A percentile compares a stretch with the other conserved stretches of the same genome.
Conservation (phyloP, 2,113 vertebrate genomes). For the Dromas ardeola region DNA sequence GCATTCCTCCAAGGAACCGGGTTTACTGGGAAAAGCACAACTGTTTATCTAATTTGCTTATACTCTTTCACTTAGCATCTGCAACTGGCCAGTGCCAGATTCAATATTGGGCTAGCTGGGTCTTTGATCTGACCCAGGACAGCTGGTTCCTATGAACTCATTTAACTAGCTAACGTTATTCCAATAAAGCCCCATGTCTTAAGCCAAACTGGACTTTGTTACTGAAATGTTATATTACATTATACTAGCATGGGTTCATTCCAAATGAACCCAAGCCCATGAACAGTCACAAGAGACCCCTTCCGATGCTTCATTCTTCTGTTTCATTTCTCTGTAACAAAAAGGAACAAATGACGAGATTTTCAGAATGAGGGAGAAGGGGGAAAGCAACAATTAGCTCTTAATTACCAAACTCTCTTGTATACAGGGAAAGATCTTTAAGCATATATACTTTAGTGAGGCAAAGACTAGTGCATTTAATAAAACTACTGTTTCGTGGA, state of each 20-base stretch:
- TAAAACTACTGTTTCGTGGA: not conserved
- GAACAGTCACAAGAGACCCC: rapidly evolving
- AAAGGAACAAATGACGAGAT: not conserved
- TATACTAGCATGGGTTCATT: not conserved
- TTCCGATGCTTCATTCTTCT: not conserved
- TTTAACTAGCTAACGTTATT: not conserved
- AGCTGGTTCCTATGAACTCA: not conserved
- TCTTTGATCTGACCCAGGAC: not conserved
- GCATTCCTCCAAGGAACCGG: not conserved
- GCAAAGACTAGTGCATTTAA: not conserved
- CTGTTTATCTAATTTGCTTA: not conserved
- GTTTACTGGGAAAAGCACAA: not conserved
- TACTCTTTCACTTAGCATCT: not conserved
- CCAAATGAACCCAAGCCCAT: not conserved
- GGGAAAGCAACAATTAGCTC: not conserved
- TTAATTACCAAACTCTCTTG: not conserved
- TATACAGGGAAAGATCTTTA: not conserved
- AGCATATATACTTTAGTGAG: not conserved
- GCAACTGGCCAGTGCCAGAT: not conserved
- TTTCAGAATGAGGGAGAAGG: not conserved
- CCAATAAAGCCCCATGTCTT: not conserved
- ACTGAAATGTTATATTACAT: not conserved
- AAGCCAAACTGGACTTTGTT: not conserved
- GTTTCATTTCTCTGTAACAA: not conserved
- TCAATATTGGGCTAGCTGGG: not conserved